A percentile compares a stretch with the other conserved stretches of the same genome.
phyloP scores from a whole-genome alignment of 2,113 vertebrate genomes.

The Octodon degus region DNA sequence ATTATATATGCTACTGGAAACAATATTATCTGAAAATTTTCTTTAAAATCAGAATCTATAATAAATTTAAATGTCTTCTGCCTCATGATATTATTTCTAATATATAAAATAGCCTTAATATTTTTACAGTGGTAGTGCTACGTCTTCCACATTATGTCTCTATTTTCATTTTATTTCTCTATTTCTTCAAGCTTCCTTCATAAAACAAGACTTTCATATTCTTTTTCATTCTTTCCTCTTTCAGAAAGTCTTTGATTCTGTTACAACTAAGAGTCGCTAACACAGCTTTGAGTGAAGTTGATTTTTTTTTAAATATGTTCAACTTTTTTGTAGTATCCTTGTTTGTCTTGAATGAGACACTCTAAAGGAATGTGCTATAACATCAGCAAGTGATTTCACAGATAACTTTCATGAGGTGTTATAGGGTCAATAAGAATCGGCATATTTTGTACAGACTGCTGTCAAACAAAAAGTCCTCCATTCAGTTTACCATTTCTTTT shows the following conservation, averaged over 20 bases:
- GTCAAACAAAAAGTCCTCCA: constrained; percentile 43
- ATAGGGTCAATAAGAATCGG: background rate
- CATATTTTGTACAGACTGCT: constrained; percentile 37
- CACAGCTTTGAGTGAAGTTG: background rate
- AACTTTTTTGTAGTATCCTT: background rate
- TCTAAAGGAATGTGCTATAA: background rate
- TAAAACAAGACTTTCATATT: background rate
- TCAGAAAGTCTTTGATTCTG: background rate
- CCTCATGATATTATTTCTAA: background rate
- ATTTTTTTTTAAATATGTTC: constrained; percentile 7
- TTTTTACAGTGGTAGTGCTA: background rate
- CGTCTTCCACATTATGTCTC: background rate
- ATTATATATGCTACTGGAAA: background rate
- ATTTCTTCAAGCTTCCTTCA: background rate
- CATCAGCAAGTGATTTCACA: background rate
- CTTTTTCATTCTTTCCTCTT: background rate
- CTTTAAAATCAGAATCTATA: background rate
- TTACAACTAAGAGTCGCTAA: background rate
- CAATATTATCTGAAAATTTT: background rate
- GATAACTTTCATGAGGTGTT: background rate
- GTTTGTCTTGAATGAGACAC: background rate
- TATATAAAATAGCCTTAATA: background rate
- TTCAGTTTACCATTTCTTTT: background rate
- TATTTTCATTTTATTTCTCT: background rate
- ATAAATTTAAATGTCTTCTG: background rate